Base-by-base conservation (phyloP, 1,140 invertebrate genomes). In the Mylabris phalerata region DNA sequence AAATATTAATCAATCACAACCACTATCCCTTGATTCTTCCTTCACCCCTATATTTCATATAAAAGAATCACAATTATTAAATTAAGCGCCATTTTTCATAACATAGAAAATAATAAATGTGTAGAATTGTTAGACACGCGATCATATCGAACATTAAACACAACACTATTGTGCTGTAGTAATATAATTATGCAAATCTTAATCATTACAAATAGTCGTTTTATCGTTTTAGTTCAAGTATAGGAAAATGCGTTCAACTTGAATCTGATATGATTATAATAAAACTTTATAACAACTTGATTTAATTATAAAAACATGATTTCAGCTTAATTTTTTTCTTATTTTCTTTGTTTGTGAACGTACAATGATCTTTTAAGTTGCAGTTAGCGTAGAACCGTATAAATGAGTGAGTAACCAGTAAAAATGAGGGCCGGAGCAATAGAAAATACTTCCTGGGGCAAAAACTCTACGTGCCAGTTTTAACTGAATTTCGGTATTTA, bases 161-260 rank as follows among this genome's bases (percentile, higher is more conserved):
- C 19, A 19, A 19, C 19, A 19, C 19, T 19, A 19, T 19, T 19
- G 19, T 32, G 32, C 19, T 32, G 7, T 32, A 32, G 32, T 57
- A 57, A 57, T 57, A 41, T 57, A 57, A 57, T 57, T 57, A 57
- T 57, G 55, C 55, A 57, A 57, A 57, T 57, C 47, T 32, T 56
- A 49, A 57, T 57, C 46, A 48, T 48, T 57, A 57, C 55, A 57
- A 57, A 57, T 57, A 48, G 46, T 41, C 48, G 48, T 57, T 57
- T 49, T 52, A 43, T 52, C 32, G 48, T 39, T 50, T 42, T 47
- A 44, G 6, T 42, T 32, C 4, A 32, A 32, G 39, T 42, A 11
- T 42, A 41, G 13, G 40, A 10, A 42, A 42, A 48, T 9, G 9
- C 44, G 24, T 56, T 56, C 44, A 48, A 47, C 46, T 56, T 41